These are phyloP conservation scores for Scortum barcoo DNA, from an alignment of 2,113 vertebrate genomes.

Conservation along the genomic window DNA sequence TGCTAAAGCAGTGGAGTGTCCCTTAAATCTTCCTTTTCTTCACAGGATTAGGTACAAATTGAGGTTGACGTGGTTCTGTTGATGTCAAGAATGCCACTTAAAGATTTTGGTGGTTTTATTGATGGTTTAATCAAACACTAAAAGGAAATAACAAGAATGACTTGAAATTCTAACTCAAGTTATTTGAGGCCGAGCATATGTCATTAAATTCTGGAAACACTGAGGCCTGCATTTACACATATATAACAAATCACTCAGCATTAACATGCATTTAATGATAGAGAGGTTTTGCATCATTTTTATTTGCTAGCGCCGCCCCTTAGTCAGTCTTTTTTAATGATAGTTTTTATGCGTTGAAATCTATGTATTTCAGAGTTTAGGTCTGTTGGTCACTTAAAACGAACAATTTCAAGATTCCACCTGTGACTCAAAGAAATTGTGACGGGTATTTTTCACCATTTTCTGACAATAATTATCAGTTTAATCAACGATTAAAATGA, in stretches of 20 bases:
- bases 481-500: neutral
- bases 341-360: neutral
- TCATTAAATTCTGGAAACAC: neutral
- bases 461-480: neutral
- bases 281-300: neutral
- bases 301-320: neutral
- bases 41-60: neutral
- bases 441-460: neutral
- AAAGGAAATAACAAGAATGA: neutral
- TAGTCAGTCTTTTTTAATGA: neutral
- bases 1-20: neutral
- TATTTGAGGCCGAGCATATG: neutral
- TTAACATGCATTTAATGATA: neutral
- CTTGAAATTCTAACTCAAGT: neutral
- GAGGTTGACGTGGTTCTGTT: neutral
- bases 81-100: neutral
- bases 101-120: neutral
- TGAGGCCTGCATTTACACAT: neutral
- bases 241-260: neutral
- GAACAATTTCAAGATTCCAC: neutral
- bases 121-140: neutral
- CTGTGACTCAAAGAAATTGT: neutral
- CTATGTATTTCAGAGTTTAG: neutral
- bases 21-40: slow-evolving; percentile 13
- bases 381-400: neutral